Percentiles rank a stretch among this genome's conserved stretches.
Conservation (phyloP, 2,888 invertebrate species). For the Pammene aurita region DNA sequence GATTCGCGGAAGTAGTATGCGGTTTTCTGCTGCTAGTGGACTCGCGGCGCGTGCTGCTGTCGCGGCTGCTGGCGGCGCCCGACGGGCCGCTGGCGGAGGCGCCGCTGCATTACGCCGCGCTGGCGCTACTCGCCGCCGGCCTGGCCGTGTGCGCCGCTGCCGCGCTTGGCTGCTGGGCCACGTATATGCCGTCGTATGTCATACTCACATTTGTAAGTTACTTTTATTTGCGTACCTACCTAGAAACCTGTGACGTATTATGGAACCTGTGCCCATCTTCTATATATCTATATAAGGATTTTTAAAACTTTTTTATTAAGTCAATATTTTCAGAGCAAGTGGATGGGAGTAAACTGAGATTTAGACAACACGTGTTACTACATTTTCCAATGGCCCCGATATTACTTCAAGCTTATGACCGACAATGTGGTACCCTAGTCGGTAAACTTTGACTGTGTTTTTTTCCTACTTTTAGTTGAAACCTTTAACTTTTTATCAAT, state of each 20-base stretch:
- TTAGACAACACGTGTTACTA: no score
- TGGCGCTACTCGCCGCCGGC: conserved; percentile 87
- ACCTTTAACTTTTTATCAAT: no score
- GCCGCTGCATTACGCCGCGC: conserved; percentile 89
- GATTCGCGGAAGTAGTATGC: conserved; percentile 87
- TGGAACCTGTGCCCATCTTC: no score
- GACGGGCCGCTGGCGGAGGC: conserved; percentile 86
- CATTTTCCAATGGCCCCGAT: no score
- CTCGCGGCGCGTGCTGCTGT: conserved; percentile 87
- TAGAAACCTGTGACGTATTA: not conserved
- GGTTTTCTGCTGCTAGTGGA: conserved; percentile 90
- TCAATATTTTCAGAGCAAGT: no score
- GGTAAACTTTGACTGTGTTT: no score
- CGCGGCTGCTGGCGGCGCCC: conserved; percentile 86
- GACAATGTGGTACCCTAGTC: no score
- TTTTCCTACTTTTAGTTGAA: no score
- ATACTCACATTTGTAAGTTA: conserved; percentile 86
- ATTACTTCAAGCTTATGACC: no score
- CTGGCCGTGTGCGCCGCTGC: conserved; percentile 87
- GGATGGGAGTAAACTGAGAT: no score
- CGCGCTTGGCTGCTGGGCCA: conserved; percentile 92
- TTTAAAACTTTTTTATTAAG: no score
- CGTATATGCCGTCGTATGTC: conserved; percentile 88
- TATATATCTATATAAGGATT: no score
- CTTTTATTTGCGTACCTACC: not conserved